Evolutionary conservation across 1,140 invertebrate genomes (phyloP), one percentile per base, ranked within the genome.

Genomic region (Stegodyphus mimosarum): DNA sequence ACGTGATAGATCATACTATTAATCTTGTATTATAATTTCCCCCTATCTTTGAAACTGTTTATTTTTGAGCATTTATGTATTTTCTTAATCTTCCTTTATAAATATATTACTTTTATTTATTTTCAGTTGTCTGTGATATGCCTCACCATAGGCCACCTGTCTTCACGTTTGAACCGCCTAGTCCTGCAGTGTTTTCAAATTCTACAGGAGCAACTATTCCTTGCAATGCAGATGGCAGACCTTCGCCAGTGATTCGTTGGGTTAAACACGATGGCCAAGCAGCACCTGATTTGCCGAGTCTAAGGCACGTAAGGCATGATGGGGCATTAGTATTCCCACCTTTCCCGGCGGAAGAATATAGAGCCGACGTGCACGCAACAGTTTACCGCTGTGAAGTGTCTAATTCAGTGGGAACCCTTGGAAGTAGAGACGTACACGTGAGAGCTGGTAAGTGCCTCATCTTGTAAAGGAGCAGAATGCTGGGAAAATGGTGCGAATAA

Each of bases 151-250:
- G 81, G 53, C 5, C 81, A 9, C 81, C 81, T 0, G 17, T 69
- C 17, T 84, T 84, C 13, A 86, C 75, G 15, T 64, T 77, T 55
- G 96, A 97, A 92, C 96, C 96, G 18, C 95, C 95, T 85, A 96
- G 96, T 90, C 93, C 95, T 88, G 93, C 98, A 75, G 96, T 97
- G 90, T 98, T 98, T 91, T 96, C 96, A 83, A 98, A 98, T 90
- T 96, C 96, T 72, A 97, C 96, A 50, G 97, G 96, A 88, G 95
- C 96, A 84, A 94, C 95, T 87, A 95, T 98, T 69, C 96, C 97
- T 90, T 98, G 97, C 90, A 94, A 95, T 88, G 96, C 96, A 2
- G 93, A 95, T 90, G 97, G 97, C 88, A 95, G 95, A 87, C 97
- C 97, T 10, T 93, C 95, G 88, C 96, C 97, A 60, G 95, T 96